Conservation (phyloP, 1,140 invertebrate genomes). For the Drosophila sucinea region DNA sequence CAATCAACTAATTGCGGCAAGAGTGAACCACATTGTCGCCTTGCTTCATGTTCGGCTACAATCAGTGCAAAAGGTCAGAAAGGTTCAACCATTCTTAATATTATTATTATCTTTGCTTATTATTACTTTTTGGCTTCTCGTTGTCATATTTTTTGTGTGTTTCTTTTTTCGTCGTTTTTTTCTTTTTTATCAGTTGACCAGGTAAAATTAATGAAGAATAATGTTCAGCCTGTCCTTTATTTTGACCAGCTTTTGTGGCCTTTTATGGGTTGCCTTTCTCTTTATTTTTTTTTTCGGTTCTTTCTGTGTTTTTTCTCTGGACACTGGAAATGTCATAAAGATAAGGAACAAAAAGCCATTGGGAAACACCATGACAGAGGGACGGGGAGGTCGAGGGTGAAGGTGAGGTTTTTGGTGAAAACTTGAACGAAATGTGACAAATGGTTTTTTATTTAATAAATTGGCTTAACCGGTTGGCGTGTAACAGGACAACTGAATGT, state of each 20-base stretch:
- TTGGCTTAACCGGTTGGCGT: slow-evolving; percentile 71
- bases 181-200: slow-evolving; percentile 60
- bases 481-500: slow-evolving; percentile 32
- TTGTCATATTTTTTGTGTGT: slow-evolving; percentile 39
- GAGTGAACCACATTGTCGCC: slow-evolving; percentile 27
- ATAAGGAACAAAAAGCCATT: slow-evolving; percentile 47
- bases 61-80: slow-evolving; percentile 17
- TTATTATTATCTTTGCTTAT: slow-evolving; percentile 59
- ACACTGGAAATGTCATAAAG: slow-evolving; percentile 63
- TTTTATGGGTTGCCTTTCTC: slow-evolving; percentile 21
- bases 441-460: slow-evolving; percentile 80
- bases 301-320: slow-evolving; percentile 46
- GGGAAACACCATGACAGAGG: not conserved
- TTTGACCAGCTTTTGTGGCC: slow-evolving; percentile 27
- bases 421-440: slow-evolving; percentile 77
- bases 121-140: slow-evolving; percentile 54
- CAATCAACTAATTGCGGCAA: slow-evolving; percentile 75
- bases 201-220: slow-evolving; percentile 79
- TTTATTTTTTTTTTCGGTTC: slow-evolving; percentile 35
- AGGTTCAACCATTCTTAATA: slow-evolving; percentile 41
- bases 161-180: slow-evolving; percentile 14
- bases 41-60: not conserved
- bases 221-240: slow-evolving; percentile 56
- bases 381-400: slow-evolving; percentile 2
- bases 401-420: slow-evolving; percentile 47